Evolutionary conservation across 2,888 invertebrate species (phyloP).

Genomic region (Coenonympha glycerion): DNA sequence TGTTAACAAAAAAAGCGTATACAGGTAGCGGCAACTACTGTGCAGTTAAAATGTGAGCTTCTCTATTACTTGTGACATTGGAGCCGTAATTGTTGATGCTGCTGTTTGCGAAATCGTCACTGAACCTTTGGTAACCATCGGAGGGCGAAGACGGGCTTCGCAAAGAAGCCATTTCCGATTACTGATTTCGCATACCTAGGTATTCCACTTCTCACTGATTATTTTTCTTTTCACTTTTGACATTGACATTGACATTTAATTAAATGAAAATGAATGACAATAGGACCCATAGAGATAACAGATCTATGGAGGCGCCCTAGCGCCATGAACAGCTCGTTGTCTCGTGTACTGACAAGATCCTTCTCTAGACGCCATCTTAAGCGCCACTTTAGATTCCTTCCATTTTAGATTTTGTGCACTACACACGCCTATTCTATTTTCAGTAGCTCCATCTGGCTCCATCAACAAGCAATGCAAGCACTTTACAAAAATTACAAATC

Average conservation of each 20-base stretch:
- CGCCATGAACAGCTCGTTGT: too few species aligned
- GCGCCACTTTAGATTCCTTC: too few species aligned
- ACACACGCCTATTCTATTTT: too few species aligned
- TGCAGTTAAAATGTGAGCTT: conserved; percentile 64
- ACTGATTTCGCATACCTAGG: conserved; percentile 43
- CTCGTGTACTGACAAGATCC: too few species aligned
- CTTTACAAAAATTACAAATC: too few species aligned
- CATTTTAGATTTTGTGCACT: too few species aligned
- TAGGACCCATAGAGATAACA: too few species aligned
- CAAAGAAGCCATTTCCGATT: conserved; percentile 71
- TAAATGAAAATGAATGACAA: too few species aligned
- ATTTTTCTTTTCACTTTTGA: conserved; percentile 15
- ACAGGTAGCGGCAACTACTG: conserved; percentile 62
- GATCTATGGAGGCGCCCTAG: too few species aligned
- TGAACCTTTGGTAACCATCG: conserved; percentile 79
- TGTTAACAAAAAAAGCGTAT: conserved; percentile 70
- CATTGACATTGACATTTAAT: neutral
- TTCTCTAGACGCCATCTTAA: too few species aligned
- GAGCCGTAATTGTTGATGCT: conserved; percentile 79
- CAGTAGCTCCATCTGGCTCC: too few species aligned
- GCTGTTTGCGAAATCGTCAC: conserved; percentile 76
- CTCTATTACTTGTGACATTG: conserved; percentile 76
- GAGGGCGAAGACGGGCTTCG: conserved; percentile 76
- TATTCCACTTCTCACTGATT: conserved; percentile 16
- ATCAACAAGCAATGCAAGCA: too few species aligned